Evolutionary conservation across 2,113 vertebrate genomes (phyloP), one percentile per base, ranked within the genome.

Genomic region (Pseudorasbora parva): DNA sequence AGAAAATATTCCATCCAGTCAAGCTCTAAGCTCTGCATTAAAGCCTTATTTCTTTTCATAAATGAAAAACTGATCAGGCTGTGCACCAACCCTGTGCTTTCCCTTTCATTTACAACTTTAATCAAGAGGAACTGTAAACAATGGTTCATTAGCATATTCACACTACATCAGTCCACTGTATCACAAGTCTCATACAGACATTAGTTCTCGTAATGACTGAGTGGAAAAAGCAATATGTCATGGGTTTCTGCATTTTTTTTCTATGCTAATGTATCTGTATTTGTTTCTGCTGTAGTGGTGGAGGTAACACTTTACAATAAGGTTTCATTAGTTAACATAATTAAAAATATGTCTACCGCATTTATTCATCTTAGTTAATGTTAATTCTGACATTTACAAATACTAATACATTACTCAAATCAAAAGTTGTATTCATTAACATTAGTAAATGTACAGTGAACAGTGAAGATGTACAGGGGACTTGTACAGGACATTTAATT

Each of bases 131-230:
- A 86, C 82, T 88, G 83, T 62, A 81, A 88, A 84, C 84, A 88
- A 87, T 68, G 45, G 33, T 2, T 9, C 37, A 83, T 88, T 93
- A 86, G 81, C 86, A 86, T 87, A 85, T 62, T 76, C 71, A 81
- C 51, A 59, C 78, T 84, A 85, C 85, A 88, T 88, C 88, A 89
- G 51, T 84, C 37, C 14, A 27, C 15, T 21, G 25, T 6, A 69
- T 81, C 30, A 81, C 45, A 30, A 69, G 30, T 33, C 27, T 69
- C 64, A 69, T 33, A 81, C 33, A 23, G 45, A 81, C 43, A 81
- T 81, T 81, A 81, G 78, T 68, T 49, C 41, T 64, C 23, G 8
- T 47, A 79, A 79, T 21, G 41, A 64, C 4, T 11, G 15, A 25
- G 15, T 49, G 15, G 8, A 79, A 79, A 79, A 9, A n/a, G 33